phyloP scores from a whole-genome alignment of 2,113 vertebrate species.

The Chionis minor region DNA sequence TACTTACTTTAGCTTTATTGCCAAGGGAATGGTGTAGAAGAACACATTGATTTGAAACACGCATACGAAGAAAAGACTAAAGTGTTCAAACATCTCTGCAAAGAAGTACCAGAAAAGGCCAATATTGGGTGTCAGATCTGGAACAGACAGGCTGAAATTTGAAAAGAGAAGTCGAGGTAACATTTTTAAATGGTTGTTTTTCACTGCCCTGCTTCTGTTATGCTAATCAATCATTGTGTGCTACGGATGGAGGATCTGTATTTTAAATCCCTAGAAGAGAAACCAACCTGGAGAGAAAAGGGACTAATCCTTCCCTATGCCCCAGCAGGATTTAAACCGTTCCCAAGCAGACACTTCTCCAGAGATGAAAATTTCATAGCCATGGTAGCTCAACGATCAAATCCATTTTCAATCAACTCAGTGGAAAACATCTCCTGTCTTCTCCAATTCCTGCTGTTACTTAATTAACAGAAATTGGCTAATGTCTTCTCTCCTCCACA shows the following conservation, averaged over 20 bases:
- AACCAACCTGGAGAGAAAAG: background rate
- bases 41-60: conserved; percentile 99
- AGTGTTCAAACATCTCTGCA: conserved; percentile 99
- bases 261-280: background rate
- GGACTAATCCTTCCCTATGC: background rate
- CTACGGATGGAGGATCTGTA: background rate
- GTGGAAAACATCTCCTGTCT: background rate
- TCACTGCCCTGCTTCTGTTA: background rate
- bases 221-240: background rate
- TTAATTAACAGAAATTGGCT: background rate
- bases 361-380: background rate
- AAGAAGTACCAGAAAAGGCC: conserved; percentile 99
- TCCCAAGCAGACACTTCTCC: background rate
- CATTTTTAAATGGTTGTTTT: background rate
- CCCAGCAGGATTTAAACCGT: background rate
- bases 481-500: background rate
- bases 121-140: conserved; percentile 96
- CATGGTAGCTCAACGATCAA: background rate
- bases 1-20: conserved; percentile 94
- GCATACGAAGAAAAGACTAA: conserved; percentile 96
- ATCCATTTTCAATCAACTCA: background rate
- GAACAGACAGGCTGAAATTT: conserved; percentile 90
- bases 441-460: background rate
- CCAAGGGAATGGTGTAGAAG: conserved; percentile 95
- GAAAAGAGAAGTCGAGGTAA: conserved; percentile 1